A percentile compares a stretch with the other conserved stretches of the same genome.
phyloP scores from a whole-genome alignment of 2,888 invertebrate species.

The Ichneumoninae sp. region DNA sequence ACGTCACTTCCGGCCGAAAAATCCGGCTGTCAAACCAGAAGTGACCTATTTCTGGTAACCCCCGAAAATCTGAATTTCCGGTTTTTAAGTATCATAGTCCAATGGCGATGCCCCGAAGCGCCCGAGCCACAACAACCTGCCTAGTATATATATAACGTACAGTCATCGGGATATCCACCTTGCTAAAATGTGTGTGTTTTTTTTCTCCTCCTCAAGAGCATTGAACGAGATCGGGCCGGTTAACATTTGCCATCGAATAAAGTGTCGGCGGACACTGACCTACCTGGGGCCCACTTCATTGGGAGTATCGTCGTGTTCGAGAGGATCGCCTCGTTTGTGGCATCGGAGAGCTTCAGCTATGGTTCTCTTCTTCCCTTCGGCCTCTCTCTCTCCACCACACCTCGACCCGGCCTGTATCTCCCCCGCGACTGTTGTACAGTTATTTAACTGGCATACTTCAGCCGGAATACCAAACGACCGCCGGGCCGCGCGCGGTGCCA shows the following conservation, averaged over 20 bases:
- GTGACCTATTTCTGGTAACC: too few species aligned
- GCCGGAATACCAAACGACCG: constrained; percentile 77
- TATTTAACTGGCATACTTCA: constrained; percentile 81
- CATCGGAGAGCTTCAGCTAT: not conserved
- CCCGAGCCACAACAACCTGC: not conserved
- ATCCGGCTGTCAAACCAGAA: too few species aligned
- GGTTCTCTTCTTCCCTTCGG: constrained; percentile 1
- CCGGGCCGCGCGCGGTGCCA: constrained; percentile 9
- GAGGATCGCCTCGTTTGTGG: constrained; percentile 12
- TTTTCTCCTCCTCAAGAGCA: not conserved
- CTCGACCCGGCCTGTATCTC: constrained; percentile 38
- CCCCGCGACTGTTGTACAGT: constrained; percentile 75
- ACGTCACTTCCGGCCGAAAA: too few species aligned
- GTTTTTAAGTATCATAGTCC: too few species aligned
- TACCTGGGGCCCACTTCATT: constrained; percentile 73
- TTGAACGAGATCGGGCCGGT: not conserved
- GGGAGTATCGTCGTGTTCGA: constrained; percentile 66
- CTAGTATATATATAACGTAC: not conserved
- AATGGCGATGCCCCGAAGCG: too few species aligned
- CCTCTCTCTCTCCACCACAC: constrained; percentile 10
- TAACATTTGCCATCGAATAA: constrained; percentile 64
- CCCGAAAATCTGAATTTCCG: too few species aligned
- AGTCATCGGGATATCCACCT: not conserved
- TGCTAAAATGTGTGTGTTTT: not conserved
- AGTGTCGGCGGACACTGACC: constrained; percentile 74